Conservation (phyloP, 1,140 invertebrate genomes). For the Neuroterus valhalla region DNA sequence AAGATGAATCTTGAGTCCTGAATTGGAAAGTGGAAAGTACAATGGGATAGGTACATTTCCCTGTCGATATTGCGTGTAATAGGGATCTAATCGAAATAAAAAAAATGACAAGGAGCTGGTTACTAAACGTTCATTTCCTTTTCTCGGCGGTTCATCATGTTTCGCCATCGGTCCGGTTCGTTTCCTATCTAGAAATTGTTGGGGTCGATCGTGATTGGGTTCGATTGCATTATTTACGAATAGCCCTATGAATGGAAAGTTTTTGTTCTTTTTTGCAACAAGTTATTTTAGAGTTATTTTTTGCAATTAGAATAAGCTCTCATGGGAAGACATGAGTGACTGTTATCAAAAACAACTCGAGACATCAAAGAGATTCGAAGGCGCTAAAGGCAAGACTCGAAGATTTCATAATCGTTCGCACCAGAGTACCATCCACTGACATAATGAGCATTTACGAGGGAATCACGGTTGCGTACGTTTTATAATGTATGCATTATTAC, state of each 20-base stretch:
- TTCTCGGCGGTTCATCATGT: background rate
- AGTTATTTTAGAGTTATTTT: background rate
- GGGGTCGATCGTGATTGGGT: background rate
- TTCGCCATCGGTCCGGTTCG: conserved; percentile 2
- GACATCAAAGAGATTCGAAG: conserved; percentile 31
- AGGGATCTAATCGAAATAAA: background rate
- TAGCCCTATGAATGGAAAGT: conserved; percentile 11
- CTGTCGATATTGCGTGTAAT: background rate
- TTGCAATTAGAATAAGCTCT: background rate
- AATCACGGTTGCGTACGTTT: conserved; percentile 24
- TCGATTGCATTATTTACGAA: conserved; percentile 15
- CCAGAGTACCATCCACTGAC: conserved; percentile 31
- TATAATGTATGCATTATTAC: conserved; percentile 10
- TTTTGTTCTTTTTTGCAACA: background rate
- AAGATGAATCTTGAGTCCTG: background rate
- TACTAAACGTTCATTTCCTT: conserved; percentile 18
- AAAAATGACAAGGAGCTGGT: background rate
- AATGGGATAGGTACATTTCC: background rate
- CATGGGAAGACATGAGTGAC: background rate
- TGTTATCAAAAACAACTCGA: background rate
- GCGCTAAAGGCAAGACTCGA: conserved; percentile 18
- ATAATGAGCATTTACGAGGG: conserved; percentile 38
- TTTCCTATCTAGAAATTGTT: conserved; percentile 14
- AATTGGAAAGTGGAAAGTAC: background rate
- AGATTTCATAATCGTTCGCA: conserved; percentile 32